These are phyloP conservation scores for Nesoenas mayeri DNA, from an alignment of 2,113 vertebrate species.

Conservation along the genomic window DNA sequence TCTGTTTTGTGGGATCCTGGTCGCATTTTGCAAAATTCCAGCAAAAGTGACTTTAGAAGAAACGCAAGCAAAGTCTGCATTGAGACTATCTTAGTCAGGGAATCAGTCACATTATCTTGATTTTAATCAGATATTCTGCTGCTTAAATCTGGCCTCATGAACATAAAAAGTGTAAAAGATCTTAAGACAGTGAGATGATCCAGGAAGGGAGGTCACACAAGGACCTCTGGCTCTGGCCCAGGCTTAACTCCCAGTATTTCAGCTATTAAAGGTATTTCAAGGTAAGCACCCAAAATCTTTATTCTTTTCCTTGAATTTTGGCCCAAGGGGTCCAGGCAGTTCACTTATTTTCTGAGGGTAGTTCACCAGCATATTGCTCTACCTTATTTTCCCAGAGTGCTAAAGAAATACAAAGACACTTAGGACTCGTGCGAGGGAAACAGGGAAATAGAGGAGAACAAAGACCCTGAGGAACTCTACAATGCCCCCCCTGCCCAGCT, in stretches of 20 bases:
- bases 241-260: not conserved
- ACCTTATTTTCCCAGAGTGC: not conserved
- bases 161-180: not conserved
- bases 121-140: not conserved
- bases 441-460: not conserved
- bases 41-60: not conserved
- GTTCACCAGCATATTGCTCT: not conserved
- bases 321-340: not conserved
- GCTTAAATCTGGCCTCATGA: not conserved
- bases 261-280: not conserved
- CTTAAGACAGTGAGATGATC: not conserved
- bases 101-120: not conserved
- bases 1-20: not conserved
- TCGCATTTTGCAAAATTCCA: not conserved
- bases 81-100: not conserved
- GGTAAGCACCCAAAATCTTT: not conserved
- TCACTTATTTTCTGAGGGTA: not conserved
- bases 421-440: not conserved
- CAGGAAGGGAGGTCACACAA: not conserved
- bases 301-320: not conserved
- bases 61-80: fast-evolving
- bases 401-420: not conserved
- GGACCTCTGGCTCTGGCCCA: not conserved
- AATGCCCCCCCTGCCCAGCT: not conserved
- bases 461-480: not conserved